Evolutionary conservation across 2,888 invertebrate genomes (phyloP), one percentile per base, ranked within the genome.

Genomic region (Diaperis boleti): DNA sequence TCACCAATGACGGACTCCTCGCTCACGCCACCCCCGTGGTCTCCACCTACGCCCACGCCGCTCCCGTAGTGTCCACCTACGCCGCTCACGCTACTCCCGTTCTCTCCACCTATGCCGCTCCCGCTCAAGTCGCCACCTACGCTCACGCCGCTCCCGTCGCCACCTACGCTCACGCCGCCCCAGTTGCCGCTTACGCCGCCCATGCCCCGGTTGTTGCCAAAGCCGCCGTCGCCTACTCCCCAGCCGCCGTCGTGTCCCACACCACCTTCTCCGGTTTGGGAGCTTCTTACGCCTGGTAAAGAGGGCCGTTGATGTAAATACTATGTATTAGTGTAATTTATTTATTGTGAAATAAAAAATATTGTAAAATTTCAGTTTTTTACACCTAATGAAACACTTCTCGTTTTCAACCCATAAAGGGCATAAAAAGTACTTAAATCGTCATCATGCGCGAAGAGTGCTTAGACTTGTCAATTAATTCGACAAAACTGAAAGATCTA

Each of bases 221-320:
- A n/a, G n/a, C 83, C 50, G 81, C 82, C 64, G 78, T 87, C 44
- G 77, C 82, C 11, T 86, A 86, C 80, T 84, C 85, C 17, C 86
- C 88, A 33, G 85, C 86, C 35, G 85, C 87, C 69, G 84, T 85
- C 55, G 86, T 87, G 20, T 86, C 88, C 62, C 88, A 88, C 76
- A 85, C 86, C 67, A 81, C 85, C 70, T 89, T 88, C 83, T 84
- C 83, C 69, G 88, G 88, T 64, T 83, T 86, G 62, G 86, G 86
- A 69, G 84, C 86, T 66, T 84, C 85, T 68, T 89, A 88, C 81
- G 87, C 83, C 70, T 88, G 85, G 85, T 89, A 86, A 85, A n/a
- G n/a, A n/a, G n/a, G n/a, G n/a, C n/a, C n/a, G n/a, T n/a, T n/a
- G n/a, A n/a, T n/a, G n/a, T n/a, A n/a, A n/a, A n/a, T n/a, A n/a